A percentile compares a stretch with the other conserved stretches of the same genome.
These are phyloP conservation scores for Catocala sponsa DNA, from an alignment of 2,888 invertebrate genomes.

Conservation along the genomic window DNA sequence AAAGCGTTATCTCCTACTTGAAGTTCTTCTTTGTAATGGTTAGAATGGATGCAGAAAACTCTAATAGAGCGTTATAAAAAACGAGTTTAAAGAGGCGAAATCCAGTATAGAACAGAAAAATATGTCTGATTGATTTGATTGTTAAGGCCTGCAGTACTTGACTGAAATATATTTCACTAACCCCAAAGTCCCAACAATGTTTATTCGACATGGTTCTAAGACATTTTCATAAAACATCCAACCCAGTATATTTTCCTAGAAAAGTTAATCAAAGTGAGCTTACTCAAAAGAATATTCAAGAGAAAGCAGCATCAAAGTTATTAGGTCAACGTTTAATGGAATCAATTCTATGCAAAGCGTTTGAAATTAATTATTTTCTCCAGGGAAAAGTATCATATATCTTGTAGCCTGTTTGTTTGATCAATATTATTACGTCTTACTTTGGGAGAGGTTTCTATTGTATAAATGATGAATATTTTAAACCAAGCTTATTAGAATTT, in stretches of 20 bases:
- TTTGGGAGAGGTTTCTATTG: not conserved
- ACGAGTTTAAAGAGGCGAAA: too few species aligned
- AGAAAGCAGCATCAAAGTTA: conserved; percentile 46
- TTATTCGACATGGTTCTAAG: conserved; percentile 26
- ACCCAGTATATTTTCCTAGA: conserved; percentile 32
- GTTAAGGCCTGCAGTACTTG: not conserved
- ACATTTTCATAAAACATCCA: conserved; percentile 33
- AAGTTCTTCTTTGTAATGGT: too few species aligned
- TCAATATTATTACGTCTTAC: conserved; percentile 5
- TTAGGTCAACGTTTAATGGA: conserved; percentile 63
- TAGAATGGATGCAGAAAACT: too few species aligned
- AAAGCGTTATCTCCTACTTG: too few species aligned
- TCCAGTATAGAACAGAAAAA: too few species aligned
- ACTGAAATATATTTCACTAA: not conserved
- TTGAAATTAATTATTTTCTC: conserved; percentile 48
- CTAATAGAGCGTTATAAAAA: too few species aligned
- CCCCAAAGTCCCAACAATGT: conserved; percentile 12
- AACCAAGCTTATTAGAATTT: too few species aligned
- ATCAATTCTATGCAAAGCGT: conserved; percentile 75
- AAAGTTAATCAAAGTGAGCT: conserved; percentile 60
- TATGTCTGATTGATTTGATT: too few species aligned
- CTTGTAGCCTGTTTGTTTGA: conserved; percentile 2
- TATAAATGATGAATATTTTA: not conserved
- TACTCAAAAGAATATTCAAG: conserved; percentile 66
- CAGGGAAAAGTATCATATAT: conserved; percentile 7